A percentile compares a stretch with the other conserved stretches of the same genome.
These are phyloP conservation scores for Lepetodrilus schrolli DNA, from an alignment of 2,888 invertebrate genomes.

Conservation along the genomic window DNA sequence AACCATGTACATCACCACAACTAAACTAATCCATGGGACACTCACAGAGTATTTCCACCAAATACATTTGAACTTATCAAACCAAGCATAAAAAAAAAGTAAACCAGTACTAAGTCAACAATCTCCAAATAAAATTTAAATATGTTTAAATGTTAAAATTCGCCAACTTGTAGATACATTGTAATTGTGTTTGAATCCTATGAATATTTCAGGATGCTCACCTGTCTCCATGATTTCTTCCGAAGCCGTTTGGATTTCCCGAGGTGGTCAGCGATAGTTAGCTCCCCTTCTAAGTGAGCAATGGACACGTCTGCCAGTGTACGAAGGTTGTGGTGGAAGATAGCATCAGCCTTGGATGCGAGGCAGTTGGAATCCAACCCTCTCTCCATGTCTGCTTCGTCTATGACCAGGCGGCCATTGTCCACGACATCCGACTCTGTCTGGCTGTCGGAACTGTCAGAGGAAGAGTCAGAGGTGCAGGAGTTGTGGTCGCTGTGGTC, in stretches of 20 bases:
- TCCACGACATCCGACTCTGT: slow-evolving; percentile 27
- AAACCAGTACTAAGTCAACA: too few species aligned
- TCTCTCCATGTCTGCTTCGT: slow-evolving; percentile 28
- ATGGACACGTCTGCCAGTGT: slow-evolving; percentile 62
- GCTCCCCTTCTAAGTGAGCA: slow-evolving; percentile 43
- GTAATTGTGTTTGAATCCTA: too few species aligned
- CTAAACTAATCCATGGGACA: too few species aligned
- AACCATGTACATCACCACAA: too few species aligned
- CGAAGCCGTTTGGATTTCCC: slow-evolving; percentile 59
- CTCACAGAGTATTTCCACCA: too few species aligned
- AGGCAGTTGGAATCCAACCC: not conserved
- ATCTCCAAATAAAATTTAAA: too few species aligned
- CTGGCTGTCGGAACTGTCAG: slow-evolving; percentile 28
- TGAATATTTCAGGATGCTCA: slow-evolving; percentile 38
- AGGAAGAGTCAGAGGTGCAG: not conserved
- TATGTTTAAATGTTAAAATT: too few species aligned
- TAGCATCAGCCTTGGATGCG: not conserved
- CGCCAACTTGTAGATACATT: too few species aligned
- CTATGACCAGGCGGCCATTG: slow-evolving; percentile 34
- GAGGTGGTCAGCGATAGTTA: slow-evolving; percentile 28
- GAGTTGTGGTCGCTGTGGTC: not conserved
- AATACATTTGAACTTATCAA: too few species aligned
- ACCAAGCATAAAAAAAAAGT: too few species aligned
- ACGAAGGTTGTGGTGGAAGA: slow-evolving; percentile 54
- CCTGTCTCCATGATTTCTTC: slow-evolving; percentile 74